Conservation (phyloP, 2,797 vertebrate genomes). For the Austrolebias charrua region DNA sequence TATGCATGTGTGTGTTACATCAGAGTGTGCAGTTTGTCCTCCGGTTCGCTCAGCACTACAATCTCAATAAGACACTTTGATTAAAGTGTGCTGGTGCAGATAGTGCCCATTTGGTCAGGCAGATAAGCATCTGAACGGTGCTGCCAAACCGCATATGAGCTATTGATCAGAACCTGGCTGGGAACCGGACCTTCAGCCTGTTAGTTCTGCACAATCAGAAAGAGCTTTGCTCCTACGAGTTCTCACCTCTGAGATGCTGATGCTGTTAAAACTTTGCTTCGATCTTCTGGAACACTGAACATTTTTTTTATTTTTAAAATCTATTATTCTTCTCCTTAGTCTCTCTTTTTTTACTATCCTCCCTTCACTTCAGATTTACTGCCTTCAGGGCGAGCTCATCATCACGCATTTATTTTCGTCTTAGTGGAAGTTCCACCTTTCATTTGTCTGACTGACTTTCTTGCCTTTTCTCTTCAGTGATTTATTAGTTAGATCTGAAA, state of each 20-base stretch:
- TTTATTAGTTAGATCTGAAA: slow-evolving; percentile 1
- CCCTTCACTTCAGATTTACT: neutral
- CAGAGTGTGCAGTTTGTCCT: neutral
- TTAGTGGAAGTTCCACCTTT: neutral
- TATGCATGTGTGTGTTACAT: neutral
- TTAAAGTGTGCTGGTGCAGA: slow-evolving; percentile 51
- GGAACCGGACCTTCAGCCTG: slow-evolving; percentile 8
- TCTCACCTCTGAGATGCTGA: slow-evolving; percentile 26
- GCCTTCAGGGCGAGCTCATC: neutral
- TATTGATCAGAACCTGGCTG: slow-evolving; percentile 45
- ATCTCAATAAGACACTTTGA: slow-evolving; percentile 47
- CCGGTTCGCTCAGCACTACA: slow-evolving; percentile 14
- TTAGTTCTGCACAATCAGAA: slow-evolving; percentile 26
- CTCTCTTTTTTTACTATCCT: too few relatives aligned
- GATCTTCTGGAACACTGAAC: slow-evolving; percentile 3
- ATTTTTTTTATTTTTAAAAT: neutral
- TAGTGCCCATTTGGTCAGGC: slow-evolving; percentile 9
- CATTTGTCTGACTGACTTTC: neutral
- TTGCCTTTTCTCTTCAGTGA: neutral
- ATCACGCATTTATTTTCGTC: neutral
- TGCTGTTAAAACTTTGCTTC: slow-evolving; percentile 5
- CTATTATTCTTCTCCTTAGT: too few relatives aligned
- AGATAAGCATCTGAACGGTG: slow-evolving; percentile 28
- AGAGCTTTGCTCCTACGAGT: slow-evolving; percentile 6
- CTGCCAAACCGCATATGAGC: slow-evolving; percentile 45